Conservation (phyloP, 2,888 invertebrate species). For the Danaus chrysippus region DNA sequence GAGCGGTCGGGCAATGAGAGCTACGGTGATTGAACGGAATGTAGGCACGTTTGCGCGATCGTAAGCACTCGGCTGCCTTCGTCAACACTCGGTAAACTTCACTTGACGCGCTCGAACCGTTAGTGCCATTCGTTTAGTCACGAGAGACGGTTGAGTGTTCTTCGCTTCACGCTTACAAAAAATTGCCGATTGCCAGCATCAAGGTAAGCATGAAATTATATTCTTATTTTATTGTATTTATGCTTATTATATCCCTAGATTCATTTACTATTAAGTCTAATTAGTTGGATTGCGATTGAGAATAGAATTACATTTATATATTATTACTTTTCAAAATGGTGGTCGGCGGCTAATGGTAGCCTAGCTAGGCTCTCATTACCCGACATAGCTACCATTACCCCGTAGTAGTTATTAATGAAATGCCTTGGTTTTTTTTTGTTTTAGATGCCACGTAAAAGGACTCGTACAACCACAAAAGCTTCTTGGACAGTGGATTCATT, state of each 20-base stretch:
- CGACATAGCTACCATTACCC: neutral
- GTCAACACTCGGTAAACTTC: conserved; percentile 19
- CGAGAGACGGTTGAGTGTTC: conserved; percentile 13
- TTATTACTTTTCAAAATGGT: no score
- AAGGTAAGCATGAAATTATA: no score
- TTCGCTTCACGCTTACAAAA: conserved; percentile 13
- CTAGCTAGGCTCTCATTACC: no score
- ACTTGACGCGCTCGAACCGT: conserved; percentile 16
- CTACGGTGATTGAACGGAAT: conserved; percentile 17
- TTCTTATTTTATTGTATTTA: no score
- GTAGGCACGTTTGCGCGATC: conserved; percentile 15
- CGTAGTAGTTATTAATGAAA: neutral
- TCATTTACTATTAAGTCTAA: no score
- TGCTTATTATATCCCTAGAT: no score
- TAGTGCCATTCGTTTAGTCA: conserved; percentile 15
- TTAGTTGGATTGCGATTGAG: conserved; percentile 14
- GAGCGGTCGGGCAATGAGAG: neutral
- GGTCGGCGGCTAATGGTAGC: no score
- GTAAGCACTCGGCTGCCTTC: conserved; percentile 16
- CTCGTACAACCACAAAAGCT: conserved; percentile 12
- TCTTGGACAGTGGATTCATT: conserved; percentile 15
- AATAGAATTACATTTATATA: conserved; percentile 12
- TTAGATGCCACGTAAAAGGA: neutral
- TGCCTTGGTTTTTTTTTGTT: no score
- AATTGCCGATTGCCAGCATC: no score